phyloP scores from a whole-genome alignment of 2,113 vertebrate genomes.

The Megaceryle maxima region DNA sequence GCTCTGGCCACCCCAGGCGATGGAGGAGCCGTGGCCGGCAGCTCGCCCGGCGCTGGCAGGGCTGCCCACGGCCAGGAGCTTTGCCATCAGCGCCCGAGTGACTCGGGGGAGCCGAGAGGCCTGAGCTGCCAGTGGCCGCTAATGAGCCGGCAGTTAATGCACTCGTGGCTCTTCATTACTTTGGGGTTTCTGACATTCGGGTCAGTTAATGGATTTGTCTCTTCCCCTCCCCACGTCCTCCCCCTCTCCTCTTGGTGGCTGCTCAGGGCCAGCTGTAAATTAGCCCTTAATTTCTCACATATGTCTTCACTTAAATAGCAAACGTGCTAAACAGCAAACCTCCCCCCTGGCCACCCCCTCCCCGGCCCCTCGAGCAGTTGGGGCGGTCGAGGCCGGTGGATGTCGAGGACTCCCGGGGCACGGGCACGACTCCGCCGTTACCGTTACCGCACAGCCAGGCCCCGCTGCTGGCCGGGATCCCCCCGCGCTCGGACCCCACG shows the following conservation, averaged over 20 bases:
- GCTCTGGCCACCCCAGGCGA: neutral
- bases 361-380: fast-evolving
- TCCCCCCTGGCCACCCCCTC: neutral
- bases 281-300: neutral
- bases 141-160: neutral
- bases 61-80: neutral
- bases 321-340: neutral
- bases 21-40: neutral
- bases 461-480: neutral
- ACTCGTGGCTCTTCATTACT: neutral
- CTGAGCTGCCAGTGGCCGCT: neutral
- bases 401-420: neutral
- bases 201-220: neutral
- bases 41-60: neutral
- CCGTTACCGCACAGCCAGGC: fast-evolving
- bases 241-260: neutral
- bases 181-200: neutral
- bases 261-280: neutral
- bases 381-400: neutral
- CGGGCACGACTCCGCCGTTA: neutral
- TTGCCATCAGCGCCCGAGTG: fast-evolving
- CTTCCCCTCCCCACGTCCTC: neutral
- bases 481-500: fast-evolving
- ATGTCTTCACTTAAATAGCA: neutral
- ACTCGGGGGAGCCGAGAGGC: neutral